Evolutionary conservation across 2,888 invertebrate species (phyloP).

Genomic region (Acheta domesticus): DNA sequence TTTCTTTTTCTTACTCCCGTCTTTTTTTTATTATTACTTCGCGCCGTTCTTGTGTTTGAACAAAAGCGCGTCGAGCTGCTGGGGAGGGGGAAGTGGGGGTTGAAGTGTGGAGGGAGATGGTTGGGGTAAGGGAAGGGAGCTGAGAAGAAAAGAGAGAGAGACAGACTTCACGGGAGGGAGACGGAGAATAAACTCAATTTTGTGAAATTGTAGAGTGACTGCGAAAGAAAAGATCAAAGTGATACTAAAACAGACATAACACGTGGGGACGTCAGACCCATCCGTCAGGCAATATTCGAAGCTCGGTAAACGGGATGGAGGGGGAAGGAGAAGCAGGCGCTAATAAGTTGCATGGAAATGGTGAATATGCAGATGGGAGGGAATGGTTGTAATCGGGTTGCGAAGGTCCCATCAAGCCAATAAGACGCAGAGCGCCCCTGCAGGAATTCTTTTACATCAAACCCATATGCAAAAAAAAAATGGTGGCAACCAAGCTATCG

Average conservation of each 20-base stretch:
- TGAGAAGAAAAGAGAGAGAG: not conserved
- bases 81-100: not conserved
- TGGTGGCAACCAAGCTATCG: too few relatives aligned
- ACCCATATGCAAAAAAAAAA: too few relatives aligned
- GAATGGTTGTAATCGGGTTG: slow-evolving; percentile 28
- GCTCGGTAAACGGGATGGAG: slow-evolving; percentile 28
- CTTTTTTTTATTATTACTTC: slow-evolving; percentile 2
- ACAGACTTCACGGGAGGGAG: not conserved
- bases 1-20: not conserved
- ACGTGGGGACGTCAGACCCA: slow-evolving; percentile 31
- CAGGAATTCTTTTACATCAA: slow-evolving; percentile 19
- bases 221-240: slow-evolving; percentile 35
- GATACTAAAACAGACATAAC: slow-evolving; percentile 32
- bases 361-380: slow-evolving; percentile 19
- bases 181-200: slow-evolving; percentile 35
- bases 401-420: not conserved
- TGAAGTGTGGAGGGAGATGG: not conserved
- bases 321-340: slow-evolving; percentile 3
- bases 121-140: not conserved
- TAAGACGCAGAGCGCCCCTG: slow-evolving; percentile 22
- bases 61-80: not conserved
- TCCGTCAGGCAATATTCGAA: slow-evolving; percentile 30
- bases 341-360: slow-evolving; percentile 28
- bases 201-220: slow-evolving; percentile 33
- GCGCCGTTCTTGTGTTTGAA: slow-evolving; percentile 1